Evolutionary conservation across 2,797 vertebrate genomes (phyloP).

Genomic region (Lepilemur ruficaudatus): DNA sequence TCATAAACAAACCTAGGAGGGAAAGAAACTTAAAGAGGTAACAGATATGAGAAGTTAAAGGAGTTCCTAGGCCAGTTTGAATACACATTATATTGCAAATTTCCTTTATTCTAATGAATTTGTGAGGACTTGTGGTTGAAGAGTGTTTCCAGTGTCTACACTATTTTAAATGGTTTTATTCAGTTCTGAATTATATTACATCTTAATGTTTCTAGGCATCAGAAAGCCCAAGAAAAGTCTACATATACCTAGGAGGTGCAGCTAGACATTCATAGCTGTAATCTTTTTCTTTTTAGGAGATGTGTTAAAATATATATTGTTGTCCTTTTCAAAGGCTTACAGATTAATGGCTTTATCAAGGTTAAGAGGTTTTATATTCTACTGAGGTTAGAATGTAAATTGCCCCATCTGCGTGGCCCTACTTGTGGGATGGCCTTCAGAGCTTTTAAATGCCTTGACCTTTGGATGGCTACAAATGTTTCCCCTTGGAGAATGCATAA

Average conservation of each 20-base stretch:
- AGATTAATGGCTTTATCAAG: not conserved
- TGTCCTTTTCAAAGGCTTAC: not conserved
- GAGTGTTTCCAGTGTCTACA: not conserved
- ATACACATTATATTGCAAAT: fast-evolving
- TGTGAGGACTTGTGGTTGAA: not conserved
- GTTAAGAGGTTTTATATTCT: not conserved
- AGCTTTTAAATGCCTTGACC: not conserved
- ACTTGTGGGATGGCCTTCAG: not conserved
- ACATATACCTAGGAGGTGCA: fast-evolving
- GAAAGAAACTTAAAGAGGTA: not conserved
- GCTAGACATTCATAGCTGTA: no score
- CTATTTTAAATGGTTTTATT: not conserved
- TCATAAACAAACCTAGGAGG: not conserved
- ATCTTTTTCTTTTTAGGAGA: not conserved
- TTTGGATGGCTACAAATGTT: not conserved
- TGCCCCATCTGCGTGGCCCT: not conserved
- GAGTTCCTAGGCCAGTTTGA: not conserved
- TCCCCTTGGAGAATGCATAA: not conserved
- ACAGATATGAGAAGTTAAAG: not conserved
- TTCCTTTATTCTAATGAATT: not conserved
- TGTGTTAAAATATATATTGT: not conserved
- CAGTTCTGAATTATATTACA: not conserved
- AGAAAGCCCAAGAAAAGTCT: not conserved
- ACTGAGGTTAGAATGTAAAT: not conserved
- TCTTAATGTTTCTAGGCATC: not conserved